Evolutionary conservation across 2,113 vertebrate genomes (phyloP), one percentile per base, ranked within the genome.

Genomic region (Gasterosteus nipponicus): DNA sequence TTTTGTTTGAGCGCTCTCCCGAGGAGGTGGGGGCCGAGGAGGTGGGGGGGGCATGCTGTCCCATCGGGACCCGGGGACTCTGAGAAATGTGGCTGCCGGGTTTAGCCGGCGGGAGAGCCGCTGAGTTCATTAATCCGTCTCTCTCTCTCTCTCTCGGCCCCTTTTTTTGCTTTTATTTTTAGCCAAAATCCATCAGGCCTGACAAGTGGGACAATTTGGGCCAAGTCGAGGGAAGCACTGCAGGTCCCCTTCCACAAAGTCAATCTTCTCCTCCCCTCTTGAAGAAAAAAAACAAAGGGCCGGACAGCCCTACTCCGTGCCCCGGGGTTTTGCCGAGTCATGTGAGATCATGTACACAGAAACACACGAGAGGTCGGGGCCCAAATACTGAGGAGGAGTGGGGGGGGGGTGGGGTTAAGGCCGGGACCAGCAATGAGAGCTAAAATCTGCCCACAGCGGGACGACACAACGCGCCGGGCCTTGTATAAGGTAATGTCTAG

Each of bases 401-500:
- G 85, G 47, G 81, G 75, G 33, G 77, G 92, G 92, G 83, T 91
- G 77, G 79, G 81, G 77, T 70, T 75, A 57, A 75, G 76, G 82
- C 69, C 38, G 60, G 71, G 75, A 69, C 63, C 60, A 77, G 53
- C 72, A 84, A 87, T 54, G 83, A 71, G 38, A 73, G 93, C 93
- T 84, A 64, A 95, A 95, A 94, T 93, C 87, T 93, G 92, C 94
- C 92, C 88, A 3, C 65, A 90, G 93, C 89, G 94, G 51, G 94
- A 95, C 95, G 92, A 93, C 94, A 93, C 93, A 95, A 94, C 93
- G 90, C 86, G 82, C 85, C 88, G 91, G 86, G 94, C 94, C 95
- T 96, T 97, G 95, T 96, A 96, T 97, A 97, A 97, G 96, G 96
- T 97, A 96, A 98, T 96, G 96, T 98, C 96, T 97, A 90, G 95